Evolutionary conservation across 1,140 invertebrate species (phyloP), one percentile per base, ranked within the genome.

Genomic region (Holotrichia oblita): DNA sequence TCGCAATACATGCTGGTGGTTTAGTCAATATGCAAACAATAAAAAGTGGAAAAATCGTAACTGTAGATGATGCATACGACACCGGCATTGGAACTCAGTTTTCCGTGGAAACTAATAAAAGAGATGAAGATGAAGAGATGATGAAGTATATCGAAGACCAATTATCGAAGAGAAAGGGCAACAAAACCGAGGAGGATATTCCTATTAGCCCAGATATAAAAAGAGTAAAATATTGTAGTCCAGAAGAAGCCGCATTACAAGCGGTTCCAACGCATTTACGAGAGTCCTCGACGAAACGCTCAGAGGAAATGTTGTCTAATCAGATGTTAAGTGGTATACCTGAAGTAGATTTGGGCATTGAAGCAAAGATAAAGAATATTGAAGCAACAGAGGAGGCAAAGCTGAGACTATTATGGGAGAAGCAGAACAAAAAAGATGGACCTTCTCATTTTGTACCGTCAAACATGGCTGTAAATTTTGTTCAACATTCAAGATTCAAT

Each of bases 271-370:
- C 97, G 84, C 94, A 98, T 87, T 89, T 99, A 72, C 89, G 93
- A 83, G 92, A 93, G 81, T 92, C 90, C 61, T 81, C 81, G n/a
- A 77, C 77, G 27, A 79, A 83, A 79, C 85, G 91, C 84, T 97
- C 95, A 17, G 98, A 99, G 88, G 99, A 99, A 89, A 99, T 99
- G 96, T 92, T 99, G 81, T 99, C 98, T 6, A 99, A 99, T 91
- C 98, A 99, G 90, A 99, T 99, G 98, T 89, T 99, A 2, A 98
- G 96, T 86, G 99, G 99, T 77, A 99, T 99, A 81, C 99, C 99
- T n/a, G 99, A 99, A 91, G 96, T 99, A 1, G 98, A 99, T 90
- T 90, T 99, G 59, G 99, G 99, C 44, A 98, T 99, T 82, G 97
- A 99, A 84, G 97, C 97, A 0, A 98, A 99, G 90, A 99, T 99